Conservation (phyloP, 2,888 invertebrate genomes). For the Eristalinus aeneus region DNA sequence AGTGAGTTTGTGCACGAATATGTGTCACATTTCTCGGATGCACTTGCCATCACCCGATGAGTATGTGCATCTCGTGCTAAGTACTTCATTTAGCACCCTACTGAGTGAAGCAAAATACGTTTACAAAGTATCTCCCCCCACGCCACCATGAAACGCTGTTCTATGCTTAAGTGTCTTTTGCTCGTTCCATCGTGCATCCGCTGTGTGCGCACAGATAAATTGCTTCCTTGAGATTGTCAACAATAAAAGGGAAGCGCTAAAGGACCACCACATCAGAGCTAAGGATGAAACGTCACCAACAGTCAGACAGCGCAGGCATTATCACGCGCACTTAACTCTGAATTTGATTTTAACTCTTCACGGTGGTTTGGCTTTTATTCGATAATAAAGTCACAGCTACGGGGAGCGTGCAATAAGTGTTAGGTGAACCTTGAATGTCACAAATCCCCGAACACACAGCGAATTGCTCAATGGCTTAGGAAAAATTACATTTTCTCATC, state of each 20-base stretch:
- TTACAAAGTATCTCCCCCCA: slow-evolving; percentile 18
- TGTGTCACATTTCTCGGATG: slow-evolving; percentile 14
- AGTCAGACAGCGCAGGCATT: slow-evolving; percentile 16
- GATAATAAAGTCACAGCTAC: background rate
- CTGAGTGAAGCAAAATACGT: background rate
- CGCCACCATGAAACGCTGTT: slow-evolving; percentile 9
- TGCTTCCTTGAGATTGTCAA: slow-evolving; percentile 35
- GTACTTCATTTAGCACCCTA: background rate
- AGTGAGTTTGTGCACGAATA: background rate
- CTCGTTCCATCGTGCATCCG: background rate
- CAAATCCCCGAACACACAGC: background rate
- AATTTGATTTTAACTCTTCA: slow-evolving; percentile 16
- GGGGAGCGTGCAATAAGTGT: background rate
- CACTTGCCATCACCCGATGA: slow-evolving; percentile 17
- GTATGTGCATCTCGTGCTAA: slow-evolving; percentile 20
- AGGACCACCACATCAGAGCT: background rate
- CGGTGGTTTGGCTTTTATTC: slow-evolving; percentile 18
- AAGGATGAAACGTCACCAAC: slow-evolving; percentile 33
- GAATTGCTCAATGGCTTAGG: background rate
- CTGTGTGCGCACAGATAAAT: background rate
- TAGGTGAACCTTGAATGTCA: background rate
- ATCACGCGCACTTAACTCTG: slow-evolving; percentile 46
- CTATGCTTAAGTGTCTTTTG: background rate
- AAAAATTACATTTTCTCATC: background rate
- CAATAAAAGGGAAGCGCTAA: slow-evolving; percentile 7